Evolutionary conservation across 2,113 vertebrate species (phyloP), one percentile per base, ranked within the genome.

Genomic region (Pica pica): DNA sequence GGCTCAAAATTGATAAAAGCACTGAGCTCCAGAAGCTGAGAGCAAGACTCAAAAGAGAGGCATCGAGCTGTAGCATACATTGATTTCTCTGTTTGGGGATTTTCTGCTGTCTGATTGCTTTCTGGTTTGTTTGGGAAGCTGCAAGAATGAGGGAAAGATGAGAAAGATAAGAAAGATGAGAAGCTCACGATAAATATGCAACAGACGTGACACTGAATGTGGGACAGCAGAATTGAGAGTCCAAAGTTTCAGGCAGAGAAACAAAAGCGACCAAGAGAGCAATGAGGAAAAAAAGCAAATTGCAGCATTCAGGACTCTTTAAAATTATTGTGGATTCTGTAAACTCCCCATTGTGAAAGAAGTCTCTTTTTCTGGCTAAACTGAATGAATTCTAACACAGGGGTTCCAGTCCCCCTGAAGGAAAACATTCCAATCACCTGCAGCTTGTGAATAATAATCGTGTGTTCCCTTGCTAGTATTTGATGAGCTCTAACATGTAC

Each of bases 21-120:
- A 1, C 96, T 3, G 98, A 98, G 67, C 98, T 99, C 8, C 98
- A 97, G 65, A 98, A 97, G 77, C 98, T 99, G 80, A 99, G 96
- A 91, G 57, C 97, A 1, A 98, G 94, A 49, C 96, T 99, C 60
- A 99, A 97, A 78, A 97, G 98, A 53, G 99, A 99, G 88, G 97
- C 95, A 0, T 96, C 98, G 1, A 97, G 98, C 84, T 99, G 99
- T 78, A 98, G 96, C 26, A 97, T 99, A 53, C 98, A 99, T 82
- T 99, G 98, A 97, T 46, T 41, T 28, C 14, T 55, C 35, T 55
- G 4, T 1, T n/a, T n/a, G 10, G 47, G 74, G 37, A 14, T 89
- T 78, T 79, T 53, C 39, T 24, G 11, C 52, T 35, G 31, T 16
- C 89, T 53, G 30, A 5, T 57, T 73, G 50, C 23, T 92, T 67